phyloP scores from a whole-genome alignment of 1,140 invertebrate species.

The Drosophila azteca region DNA sequence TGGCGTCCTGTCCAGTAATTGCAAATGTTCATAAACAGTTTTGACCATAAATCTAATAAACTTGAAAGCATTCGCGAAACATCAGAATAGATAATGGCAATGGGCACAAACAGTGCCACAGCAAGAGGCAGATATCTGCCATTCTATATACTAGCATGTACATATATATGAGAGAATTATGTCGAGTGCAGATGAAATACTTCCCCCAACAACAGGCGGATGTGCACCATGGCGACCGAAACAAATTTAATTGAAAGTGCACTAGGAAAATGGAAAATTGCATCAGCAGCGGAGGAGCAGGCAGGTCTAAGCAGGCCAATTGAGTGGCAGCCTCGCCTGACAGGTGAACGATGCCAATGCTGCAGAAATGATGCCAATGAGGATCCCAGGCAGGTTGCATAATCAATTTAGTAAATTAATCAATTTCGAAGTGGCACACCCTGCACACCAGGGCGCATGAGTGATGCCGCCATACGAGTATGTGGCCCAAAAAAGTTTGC shows the following conservation, averaged over 20 bases:
- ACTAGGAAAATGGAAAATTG: slow-evolving; percentile 4
- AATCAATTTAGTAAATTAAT: slow-evolving; percentile 66
- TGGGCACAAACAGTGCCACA: slow-evolving; percentile 10
- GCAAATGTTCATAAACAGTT: slow-evolving; percentile 17
- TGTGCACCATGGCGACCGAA: slow-evolving; percentile 11
- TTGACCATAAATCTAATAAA: slow-evolving; percentile 54
- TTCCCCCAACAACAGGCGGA: slow-evolving; percentile 5
- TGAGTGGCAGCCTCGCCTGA: slow-evolving; percentile 23
- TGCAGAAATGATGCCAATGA: slow-evolving; percentile 15
- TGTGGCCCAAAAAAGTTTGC: slow-evolving; percentile 4
- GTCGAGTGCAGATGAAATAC: slow-evolving; percentile 12
- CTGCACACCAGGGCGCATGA: slow-evolving; percentile 6
- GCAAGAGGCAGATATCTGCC: slow-evolving; percentile 1
- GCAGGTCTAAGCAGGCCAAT: slow-evolving; percentile 1
- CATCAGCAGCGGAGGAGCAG: background rate
- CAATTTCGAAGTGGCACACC: slow-evolving; percentile 13
- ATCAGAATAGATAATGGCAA: slow-evolving; percentile 19
- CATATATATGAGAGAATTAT: slow-evolving; percentile 1
- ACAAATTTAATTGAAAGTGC: slow-evolving; percentile 58
- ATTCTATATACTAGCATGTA: background rate
- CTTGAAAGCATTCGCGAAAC: slow-evolving; percentile 20
- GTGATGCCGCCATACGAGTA: slow-evolving; percentile 20
- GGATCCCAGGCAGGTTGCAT: slow-evolving; percentile 36
- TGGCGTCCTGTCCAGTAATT: slow-evolving; percentile 15
- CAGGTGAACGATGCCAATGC: slow-evolving; percentile 11